A percentile compares a stretch with the other conserved stretches of the same genome.
These are phyloP conservation scores for Plebejus argus DNA, from an alignment of 2,888 invertebrate species.

Conservation along the genomic window DNA sequence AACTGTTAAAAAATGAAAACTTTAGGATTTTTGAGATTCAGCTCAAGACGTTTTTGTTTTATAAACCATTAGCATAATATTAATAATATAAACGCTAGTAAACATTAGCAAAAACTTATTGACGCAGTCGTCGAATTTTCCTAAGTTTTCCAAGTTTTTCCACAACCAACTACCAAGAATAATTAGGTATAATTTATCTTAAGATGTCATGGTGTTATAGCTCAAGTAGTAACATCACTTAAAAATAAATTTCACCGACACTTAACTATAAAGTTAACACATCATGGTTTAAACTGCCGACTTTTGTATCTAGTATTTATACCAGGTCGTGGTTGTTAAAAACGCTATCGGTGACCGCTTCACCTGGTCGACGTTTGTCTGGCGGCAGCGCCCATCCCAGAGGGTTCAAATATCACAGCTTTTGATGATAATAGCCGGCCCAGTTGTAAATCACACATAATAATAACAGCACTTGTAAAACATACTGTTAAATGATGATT, in stretches of 20 bases:
- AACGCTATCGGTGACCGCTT: conserved; percentile 60
- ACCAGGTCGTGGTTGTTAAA: conserved; percentile 37
- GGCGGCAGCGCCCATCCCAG: conserved; percentile 71
- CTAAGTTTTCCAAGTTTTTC: background rate
- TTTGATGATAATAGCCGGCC: conserved; percentile 67
- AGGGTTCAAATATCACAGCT: conserved; percentile 79
- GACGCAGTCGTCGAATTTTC: background rate
- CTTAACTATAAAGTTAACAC: too few species aligned
- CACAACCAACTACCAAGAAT: background rate
- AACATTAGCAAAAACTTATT: background rate
- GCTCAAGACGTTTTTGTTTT: too few species aligned
- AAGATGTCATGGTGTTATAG: too few species aligned
- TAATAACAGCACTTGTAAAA: conserved; percentile 77
- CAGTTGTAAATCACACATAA: conserved; percentile 70
- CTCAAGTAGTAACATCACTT: too few species aligned
- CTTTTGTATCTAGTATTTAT: background rate
- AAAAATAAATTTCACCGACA: too few species aligned
- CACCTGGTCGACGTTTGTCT: conserved; percentile 77
- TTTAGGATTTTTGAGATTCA: too few species aligned
- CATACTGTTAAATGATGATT: conserved; percentile 64
- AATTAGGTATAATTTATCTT: too few species aligned
- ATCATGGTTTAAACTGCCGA: too few species aligned
- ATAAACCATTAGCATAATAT: too few species aligned
- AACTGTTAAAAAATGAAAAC: background rate
- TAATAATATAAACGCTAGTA: background rate